These are phyloP conservation scores for Heliothis peltigera DNA, from an alignment of 2,888 invertebrate genomes.

Conservation along the genomic window DNA sequence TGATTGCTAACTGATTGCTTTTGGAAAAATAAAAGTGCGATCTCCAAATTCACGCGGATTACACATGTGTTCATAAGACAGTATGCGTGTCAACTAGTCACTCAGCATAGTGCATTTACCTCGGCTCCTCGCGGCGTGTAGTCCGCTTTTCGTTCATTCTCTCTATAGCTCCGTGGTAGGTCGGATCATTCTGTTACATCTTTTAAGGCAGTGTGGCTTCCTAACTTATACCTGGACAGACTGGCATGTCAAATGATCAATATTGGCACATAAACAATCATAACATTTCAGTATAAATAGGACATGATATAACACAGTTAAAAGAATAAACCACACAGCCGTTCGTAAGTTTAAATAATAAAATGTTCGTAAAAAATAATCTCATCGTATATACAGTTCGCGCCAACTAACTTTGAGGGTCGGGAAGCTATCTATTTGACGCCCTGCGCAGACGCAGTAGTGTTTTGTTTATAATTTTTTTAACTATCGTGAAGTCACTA, in stretches of 20 bases:
- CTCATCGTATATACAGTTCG: constrained; percentile 54
- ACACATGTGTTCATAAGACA: constrained; percentile 63
- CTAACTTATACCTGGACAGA: constrained; percentile 87
- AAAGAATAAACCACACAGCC: constrained; percentile 82
- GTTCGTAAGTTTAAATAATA: constrained; percentile 57
- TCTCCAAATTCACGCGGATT: constrained; percentile 60
- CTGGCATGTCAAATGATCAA: constrained; percentile 82
- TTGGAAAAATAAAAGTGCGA: constrained; percentile 42
- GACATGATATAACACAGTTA: constrained; percentile 59
- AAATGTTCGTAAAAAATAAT: constrained; percentile 64
- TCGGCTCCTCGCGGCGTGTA: constrained; percentile 82
- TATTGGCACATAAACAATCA: constrained; percentile 76
- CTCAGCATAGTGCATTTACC: constrained; percentile 86
- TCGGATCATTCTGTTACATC: constrained; percentile 79
- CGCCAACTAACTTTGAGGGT: no score
- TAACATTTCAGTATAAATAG: constrained; percentile 59
- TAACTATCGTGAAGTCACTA: no score
- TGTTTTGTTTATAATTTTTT: no score
- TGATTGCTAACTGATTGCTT: constrained; percentile 49
- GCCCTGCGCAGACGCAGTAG: no score
- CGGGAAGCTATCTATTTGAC: no score
- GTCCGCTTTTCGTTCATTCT: constrained; percentile 73
- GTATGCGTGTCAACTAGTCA: constrained; percentile 72
- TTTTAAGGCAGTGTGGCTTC: constrained; percentile 87
- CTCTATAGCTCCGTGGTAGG: constrained; percentile 80